These are phyloP conservation scores for Zenarchopterus dispar DNA, from an alignment of 2,797 vertebrate species.

Conservation along the genomic window DNA sequence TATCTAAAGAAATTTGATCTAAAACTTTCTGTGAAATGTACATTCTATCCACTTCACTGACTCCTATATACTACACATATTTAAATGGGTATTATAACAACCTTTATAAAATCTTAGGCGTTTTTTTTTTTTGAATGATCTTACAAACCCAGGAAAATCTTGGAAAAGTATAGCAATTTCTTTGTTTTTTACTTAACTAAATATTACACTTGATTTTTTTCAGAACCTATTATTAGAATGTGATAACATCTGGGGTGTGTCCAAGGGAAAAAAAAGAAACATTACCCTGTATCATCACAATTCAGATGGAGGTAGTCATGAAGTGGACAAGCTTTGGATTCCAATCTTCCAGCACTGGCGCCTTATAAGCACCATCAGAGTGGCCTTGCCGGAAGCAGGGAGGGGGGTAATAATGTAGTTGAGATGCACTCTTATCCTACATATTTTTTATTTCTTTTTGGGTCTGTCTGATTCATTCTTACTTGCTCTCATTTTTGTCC, in stretches of 20 bases:
- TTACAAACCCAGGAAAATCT: neutral
- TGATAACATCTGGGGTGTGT: no score
- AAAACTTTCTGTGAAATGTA: no score
- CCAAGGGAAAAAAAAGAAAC: constrained; percentile 38
- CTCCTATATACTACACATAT: no score
- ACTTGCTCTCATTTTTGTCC: constrained; percentile 59
- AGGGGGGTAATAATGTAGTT: constrained; percentile 43
- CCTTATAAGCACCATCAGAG: constrained; percentile 41
- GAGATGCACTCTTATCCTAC: constrained; percentile 53
- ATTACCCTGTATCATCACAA: constrained; percentile 52
- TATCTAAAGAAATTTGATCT: no score
- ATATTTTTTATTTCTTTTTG: constrained; percentile 55
- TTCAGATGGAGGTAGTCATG: constrained; percentile 41
- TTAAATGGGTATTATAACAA: no score
- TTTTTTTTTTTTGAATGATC: neutral
- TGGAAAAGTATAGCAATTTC: constrained; percentile 2
- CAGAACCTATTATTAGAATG: constrained; percentile 41
- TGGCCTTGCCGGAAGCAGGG: constrained; percentile 42
- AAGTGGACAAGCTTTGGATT: constrained; percentile 51
- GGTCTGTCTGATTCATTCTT: constrained; percentile 46
- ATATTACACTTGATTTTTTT: constrained; percentile 46
- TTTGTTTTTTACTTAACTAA: constrained; percentile 18
- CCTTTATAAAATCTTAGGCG: no score
- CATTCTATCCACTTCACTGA: no score
- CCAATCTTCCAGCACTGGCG: constrained; percentile 28